Evolutionary conservation across 2,888 invertebrate species (phyloP), one percentile per base, ranked within the genome.

Genomic region (Drosophila tanythrix): DNA sequence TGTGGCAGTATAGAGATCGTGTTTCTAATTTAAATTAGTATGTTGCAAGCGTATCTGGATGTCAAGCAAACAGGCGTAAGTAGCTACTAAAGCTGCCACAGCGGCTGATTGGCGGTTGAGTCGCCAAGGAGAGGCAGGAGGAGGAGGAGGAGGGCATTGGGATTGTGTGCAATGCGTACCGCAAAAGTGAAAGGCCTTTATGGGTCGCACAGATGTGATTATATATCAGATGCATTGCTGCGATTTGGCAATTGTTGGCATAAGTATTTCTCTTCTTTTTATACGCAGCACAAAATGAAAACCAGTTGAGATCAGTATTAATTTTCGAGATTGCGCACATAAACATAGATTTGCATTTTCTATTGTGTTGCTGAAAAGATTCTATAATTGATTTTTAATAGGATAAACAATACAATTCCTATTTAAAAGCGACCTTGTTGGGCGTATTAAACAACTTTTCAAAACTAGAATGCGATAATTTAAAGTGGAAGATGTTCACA

Each of bases 121-220:
- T 43, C 33, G 38, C 36, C 53, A 43, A 21, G 38, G 25, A 38
- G 51, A 48, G 64, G 51, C 31, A 53, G 65, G 21, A 25, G 36
- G 25, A 13, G 52, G 8, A 18, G 13, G 10, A 27, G 33, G 36
- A 43, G 52, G 53, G 65, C 31, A 25, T 64, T 40, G 50, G 48
- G 68, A 65, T 71, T 61, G 70, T 40, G 25, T 70, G 74, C 71
- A 76, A 83, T 85, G 85, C 88, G 85, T 85, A 76, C 77, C 69
- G 71, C 78, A 88, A 85, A 88, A 85, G 85, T 85, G 85, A 85
- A 85, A 85, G 85, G 85, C 83, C 74, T 83, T 70, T 82, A 71
- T 83, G 86, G 86, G 82, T 81, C 83, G 83, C 70, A 65, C 69
- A 74, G 79, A 70, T 79, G 70, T 79, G 88, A 88, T 88, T 86